Conservation (phyloP, 2,797 vertebrate genomes). For the Smutsia temminckii region DNA sequence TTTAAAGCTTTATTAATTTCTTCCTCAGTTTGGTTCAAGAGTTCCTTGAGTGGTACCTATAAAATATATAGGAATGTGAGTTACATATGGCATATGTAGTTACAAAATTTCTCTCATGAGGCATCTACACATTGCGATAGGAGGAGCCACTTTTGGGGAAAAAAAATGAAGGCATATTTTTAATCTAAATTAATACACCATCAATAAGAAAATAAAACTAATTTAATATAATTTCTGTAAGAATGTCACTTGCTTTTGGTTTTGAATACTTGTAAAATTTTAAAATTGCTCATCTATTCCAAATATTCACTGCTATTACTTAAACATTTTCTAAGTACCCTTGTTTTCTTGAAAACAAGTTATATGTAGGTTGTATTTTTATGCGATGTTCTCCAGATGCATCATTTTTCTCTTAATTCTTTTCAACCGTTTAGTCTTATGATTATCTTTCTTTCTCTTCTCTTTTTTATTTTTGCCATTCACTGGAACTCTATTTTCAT, state of each 20-base stretch:
- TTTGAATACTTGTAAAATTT: conserved; percentile 25
- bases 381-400: neutral
- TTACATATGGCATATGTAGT: neutral
- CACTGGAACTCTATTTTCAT: neutral
- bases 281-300: conserved; percentile 21
- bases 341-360: conserved; percentile 23
- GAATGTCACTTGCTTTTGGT: neutral
- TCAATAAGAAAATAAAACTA: neutral
- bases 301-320: neutral
- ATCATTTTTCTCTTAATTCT: neutral
- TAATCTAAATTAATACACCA: conserved; percentile 15
- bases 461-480: neutral
- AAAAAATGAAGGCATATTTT: conserved; percentile 31
- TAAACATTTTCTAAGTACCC: conserved; percentile 19
- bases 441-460: conserved; percentile 19
- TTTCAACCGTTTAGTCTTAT: neutral
- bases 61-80: conserved; percentile 19
- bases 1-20: conserved; percentile 89
- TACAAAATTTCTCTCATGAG: conserved; percentile 22
- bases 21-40: conserved; percentile 92
- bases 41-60: conserved; percentile 91
- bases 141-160: neutral
- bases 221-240: neutral
- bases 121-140: neutral
- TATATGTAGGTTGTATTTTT: conserved; percentile 2